These are phyloP conservation scores for Caenorhabditis afra DNA, from an alignment of 2,888 invertebrate species.

Conservation along the genomic window DNA sequence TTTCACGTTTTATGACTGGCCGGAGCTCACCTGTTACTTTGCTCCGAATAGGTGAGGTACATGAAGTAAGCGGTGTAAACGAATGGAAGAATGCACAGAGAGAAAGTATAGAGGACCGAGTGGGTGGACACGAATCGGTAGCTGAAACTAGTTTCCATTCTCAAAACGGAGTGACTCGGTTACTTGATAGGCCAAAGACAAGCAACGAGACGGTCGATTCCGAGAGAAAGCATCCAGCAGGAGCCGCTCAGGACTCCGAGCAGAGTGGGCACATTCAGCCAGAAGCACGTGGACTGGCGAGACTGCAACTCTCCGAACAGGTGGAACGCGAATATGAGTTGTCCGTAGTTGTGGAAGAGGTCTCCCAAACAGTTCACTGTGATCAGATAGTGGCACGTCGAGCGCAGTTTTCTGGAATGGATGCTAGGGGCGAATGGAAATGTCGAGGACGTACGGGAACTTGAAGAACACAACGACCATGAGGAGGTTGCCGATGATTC, in stretches of 20 bases:
- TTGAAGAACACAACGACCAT: constrained; percentile 31
- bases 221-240: constrained; percentile 23
- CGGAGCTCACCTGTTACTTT: constrained; percentile 12
- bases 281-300: constrained; percentile 15
- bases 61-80: constrained; percentile 15
- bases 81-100: constrained; percentile 8
- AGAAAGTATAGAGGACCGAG: constrained; percentile 1
- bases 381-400: constrained; percentile 31
- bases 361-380: constrained; percentile 35
- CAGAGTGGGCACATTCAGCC: constrained; percentile 32
- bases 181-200: constrained; percentile 34
- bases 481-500: constrained; percentile 23
- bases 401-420: constrained; percentile 20
- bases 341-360: constrained; percentile 28
- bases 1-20: neutral
- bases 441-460: neutral
- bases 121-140: constrained; percentile 6
- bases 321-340: constrained; percentile 23
- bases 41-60: constrained; percentile 20
- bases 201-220: constrained; percentile 30
- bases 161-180: too few species aligned
- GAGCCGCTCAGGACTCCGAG: constrained; percentile 38
- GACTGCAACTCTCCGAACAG: constrained; percentile 26
- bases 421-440: neutral
- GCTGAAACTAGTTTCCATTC: neutral